A percentile compares a stretch with the other conserved stretches of the same genome.
Evolutionary conservation across 2,797 vertebrate genomes (phyloP).

Genomic region (Emydoidea blandingii): DNA sequence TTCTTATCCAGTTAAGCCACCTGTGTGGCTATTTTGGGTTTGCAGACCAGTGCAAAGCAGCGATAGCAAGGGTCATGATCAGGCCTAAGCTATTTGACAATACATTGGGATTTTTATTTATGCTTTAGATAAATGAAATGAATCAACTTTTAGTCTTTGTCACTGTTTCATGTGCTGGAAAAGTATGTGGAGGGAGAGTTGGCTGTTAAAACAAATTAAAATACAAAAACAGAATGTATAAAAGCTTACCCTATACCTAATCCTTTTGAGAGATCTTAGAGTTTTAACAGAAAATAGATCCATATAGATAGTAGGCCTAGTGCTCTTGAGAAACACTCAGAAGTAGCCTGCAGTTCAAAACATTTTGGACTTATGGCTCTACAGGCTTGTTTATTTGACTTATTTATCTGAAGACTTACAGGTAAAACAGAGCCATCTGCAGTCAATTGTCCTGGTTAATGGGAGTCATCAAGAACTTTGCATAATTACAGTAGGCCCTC

Average conservation of each 20-base stretch:
- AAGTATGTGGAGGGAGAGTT: background rate
- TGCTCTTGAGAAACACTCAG: background rate
- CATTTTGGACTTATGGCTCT: background rate
- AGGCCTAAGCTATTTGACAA: background rate
- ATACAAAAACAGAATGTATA: background rate
- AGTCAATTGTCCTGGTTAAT: too few relatives aligned
- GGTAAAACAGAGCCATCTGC: too few relatives aligned
- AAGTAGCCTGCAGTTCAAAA: background rate
- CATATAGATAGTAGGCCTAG: background rate
- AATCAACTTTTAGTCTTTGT: background rate
- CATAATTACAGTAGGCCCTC: too few relatives aligned
- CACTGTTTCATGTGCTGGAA: background rate
- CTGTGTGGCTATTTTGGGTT: background rate
- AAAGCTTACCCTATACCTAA: background rate
- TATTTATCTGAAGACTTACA: too few relatives aligned
- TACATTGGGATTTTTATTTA: background rate
- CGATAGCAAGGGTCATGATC: background rate
- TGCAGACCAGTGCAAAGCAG: background rate
- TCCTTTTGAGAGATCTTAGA: background rate
- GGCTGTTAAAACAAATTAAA: background rate
- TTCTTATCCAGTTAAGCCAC: background rate
- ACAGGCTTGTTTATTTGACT: background rate
- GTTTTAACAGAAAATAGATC: background rate
- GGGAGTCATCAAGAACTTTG: too few relatives aligned
- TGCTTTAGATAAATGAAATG: background rate